Conservation (phyloP, 2,113 vertebrate species). For the Phocoena phocoena region DNA sequence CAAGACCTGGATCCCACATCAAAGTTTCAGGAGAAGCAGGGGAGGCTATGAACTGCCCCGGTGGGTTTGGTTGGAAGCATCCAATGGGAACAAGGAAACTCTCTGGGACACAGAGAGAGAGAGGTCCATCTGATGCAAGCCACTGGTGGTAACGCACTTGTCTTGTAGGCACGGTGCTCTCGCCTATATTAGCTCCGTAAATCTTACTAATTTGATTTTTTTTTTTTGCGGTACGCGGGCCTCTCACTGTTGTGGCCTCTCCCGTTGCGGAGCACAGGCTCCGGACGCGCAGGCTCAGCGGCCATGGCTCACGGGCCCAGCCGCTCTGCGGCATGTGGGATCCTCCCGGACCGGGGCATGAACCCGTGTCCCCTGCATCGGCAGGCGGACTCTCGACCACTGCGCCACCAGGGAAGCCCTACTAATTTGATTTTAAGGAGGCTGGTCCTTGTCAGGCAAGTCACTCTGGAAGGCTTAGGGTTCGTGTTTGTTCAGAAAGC, state of each 20-base stretch:
- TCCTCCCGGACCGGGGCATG: too few species aligned
- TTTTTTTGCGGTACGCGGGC: too few species aligned
- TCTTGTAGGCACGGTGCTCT: background rate
- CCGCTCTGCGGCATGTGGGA: too few species aligned
- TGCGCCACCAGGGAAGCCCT: too few species aligned
- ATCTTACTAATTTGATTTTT: background rate
- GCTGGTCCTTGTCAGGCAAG: background rate
- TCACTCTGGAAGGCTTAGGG: background rate
- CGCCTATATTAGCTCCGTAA: background rate
- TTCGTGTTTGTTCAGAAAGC: background rate
- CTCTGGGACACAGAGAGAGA: background rate
- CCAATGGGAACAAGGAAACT: background rate
- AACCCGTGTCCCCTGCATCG: too few species aligned
- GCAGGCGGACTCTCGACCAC: too few species aligned
- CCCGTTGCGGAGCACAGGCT: too few species aligned
- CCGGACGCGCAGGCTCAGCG: too few species aligned
- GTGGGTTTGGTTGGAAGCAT: background rate
- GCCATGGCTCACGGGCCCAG: too few species aligned
- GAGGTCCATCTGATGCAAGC: fast-evolving
- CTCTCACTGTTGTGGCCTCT: too few species aligned
- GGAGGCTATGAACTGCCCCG: background rate
- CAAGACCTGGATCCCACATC: background rate
- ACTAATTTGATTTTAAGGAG: background rate
- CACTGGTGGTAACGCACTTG: fast-evolving
- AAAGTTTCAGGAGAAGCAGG: background rate